Percentiles rank a stretch among this genome's conserved stretches.
Conservation (phyloP, 2,797 vertebrate species). For the Euphonia xanthogaster region DNA sequence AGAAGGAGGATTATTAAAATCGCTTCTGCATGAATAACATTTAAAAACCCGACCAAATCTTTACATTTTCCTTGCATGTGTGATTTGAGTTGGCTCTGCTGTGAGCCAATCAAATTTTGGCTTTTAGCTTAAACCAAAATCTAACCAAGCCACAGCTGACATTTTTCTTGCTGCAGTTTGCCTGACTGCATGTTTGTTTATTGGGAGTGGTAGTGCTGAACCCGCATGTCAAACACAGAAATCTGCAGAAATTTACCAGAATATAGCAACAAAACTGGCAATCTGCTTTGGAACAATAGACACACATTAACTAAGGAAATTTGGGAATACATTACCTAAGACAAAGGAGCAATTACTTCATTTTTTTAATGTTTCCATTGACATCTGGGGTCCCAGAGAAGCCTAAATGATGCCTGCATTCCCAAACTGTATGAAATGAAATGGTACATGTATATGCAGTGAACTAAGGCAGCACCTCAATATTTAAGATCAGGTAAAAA, state of each 20-base stretch:
- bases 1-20: background rate
- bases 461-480: background rate
- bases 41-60: background rate
- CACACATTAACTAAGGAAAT: background rate
- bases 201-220: background rate
- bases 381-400: background rate
- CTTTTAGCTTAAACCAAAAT: constrained; percentile 2
- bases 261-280: background rate
- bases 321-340: background rate
- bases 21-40: background rate
- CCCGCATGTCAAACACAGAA: background rate
- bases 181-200: background rate
- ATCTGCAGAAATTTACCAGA: background rate
- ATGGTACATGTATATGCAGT: rapidly evolving
- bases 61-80: background rate
- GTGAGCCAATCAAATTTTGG: background rate
- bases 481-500: background rate
- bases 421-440: background rate
- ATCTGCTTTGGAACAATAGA: background rate
- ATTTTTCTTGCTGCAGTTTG: background rate
- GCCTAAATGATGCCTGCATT: background rate
- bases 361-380: background rate
- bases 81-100: background rate
- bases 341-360: background rate
- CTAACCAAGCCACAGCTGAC: background rate